Percentiles rank a stretch among this genome's conserved stretches.
phyloP scores from a whole-genome alignment of 2,113 vertebrate species.

The Muscicapa adusta region DNA sequence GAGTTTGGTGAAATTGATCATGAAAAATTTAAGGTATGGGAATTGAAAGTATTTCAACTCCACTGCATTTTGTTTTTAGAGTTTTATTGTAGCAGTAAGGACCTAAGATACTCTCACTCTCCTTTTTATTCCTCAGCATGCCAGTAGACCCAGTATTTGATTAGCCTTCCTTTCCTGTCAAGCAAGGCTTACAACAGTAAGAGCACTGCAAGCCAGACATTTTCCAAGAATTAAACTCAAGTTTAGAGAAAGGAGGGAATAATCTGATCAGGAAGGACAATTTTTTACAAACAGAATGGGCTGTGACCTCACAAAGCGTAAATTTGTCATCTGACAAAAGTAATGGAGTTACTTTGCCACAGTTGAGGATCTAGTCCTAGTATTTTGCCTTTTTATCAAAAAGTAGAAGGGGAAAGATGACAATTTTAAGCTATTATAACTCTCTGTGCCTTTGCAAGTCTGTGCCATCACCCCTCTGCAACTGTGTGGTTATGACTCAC shows the following conservation, averaged over 20 bases:
- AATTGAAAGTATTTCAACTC: background rate
- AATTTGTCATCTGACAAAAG: background rate
- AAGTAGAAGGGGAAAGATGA: background rate
- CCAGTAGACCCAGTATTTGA: background rate
- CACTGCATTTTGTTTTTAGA: background rate
- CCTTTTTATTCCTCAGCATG: background rate
- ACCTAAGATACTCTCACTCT: background rate
- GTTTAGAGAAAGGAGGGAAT: background rate
- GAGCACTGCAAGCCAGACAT: background rate
- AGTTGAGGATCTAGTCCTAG: background rate
- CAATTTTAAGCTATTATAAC: background rate
- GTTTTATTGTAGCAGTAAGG: background rate
- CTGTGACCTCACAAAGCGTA: background rate
- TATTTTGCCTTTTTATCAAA: background rate
- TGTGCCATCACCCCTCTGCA: background rate
- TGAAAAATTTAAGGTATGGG: background rate
- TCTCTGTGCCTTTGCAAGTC: background rate
- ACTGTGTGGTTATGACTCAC: conserved; percentile 13
- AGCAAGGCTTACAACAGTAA: background rate
- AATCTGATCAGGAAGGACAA: background rate
- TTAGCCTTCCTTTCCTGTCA: background rate
- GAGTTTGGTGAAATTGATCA: background rate
- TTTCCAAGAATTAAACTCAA: background rate
- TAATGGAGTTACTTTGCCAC: background rate
- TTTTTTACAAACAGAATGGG: background rate